A percentile compares a stretch with the other conserved stretches of the same genome.
Evolutionary conservation across 2,113 vertebrate genomes (phyloP).

Genomic region (Herpetotheres cachinnans): DNA sequence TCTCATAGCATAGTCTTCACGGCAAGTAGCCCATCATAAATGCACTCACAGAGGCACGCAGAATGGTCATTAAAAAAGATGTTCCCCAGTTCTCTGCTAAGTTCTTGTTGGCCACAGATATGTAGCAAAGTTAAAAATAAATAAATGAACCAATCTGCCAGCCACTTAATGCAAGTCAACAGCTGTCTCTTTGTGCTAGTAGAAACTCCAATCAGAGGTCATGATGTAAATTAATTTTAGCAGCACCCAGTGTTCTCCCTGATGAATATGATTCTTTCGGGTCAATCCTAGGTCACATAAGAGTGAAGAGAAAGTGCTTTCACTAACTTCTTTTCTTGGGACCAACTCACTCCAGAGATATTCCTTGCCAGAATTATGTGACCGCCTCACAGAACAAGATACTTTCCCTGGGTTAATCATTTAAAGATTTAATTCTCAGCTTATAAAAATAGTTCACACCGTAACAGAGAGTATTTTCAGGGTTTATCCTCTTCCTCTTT

Average conservation of each 20-base stretch:
- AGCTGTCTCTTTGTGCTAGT: slow-evolving; percentile 43
- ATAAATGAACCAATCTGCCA: neutral
- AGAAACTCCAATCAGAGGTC: slow-evolving; percentile 30
- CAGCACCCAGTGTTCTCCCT: neutral
- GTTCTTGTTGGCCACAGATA: neutral
- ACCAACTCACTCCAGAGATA: neutral
- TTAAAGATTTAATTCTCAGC: slow-evolving; percentile 52
- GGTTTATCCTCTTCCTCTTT: slow-evolving; percentile 61
- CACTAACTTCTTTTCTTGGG: neutral
- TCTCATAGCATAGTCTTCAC: neutral
- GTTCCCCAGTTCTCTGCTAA: neutral
- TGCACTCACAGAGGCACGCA: neutral
- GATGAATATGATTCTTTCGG: slow-evolving; percentile 14
- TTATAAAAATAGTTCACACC: slow-evolving; percentile 57
- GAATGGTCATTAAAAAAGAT: slow-evolving; percentile 16
- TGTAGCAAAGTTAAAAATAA: neutral
- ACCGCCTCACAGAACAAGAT: slow-evolving; percentile 1
- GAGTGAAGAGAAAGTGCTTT: slow-evolving; percentile 26
- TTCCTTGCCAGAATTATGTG: neutral
- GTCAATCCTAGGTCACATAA: slow-evolving; percentile 33
- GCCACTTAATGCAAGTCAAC: slow-evolving; percentile 4
- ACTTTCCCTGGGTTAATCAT: slow-evolving; percentile 9
- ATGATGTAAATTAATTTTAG: slow-evolving; percentile 44
- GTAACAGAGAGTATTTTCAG: slow-evolving; percentile 49
- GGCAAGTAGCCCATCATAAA: neutral